phyloP scores from a whole-genome alignment of 2,888 invertebrate species.

The Lordiphosa andalusiaca region DNA sequence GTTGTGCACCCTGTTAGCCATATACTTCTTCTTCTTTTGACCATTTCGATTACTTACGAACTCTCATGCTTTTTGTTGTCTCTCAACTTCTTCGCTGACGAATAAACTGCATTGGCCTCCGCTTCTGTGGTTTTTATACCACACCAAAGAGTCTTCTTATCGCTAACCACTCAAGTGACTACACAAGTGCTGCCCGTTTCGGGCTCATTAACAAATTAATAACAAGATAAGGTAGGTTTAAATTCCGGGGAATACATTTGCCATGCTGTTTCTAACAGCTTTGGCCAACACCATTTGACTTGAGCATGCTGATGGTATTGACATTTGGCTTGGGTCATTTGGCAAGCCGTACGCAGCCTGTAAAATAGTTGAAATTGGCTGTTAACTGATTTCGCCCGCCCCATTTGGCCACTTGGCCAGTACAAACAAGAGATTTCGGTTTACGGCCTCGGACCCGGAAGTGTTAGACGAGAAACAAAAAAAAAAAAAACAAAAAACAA shows the following conservation, averaged over 20 bases:
- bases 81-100: conserved; percentile 24
- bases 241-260: too few species aligned
- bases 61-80: conserved; percentile 41
- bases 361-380: conserved; percentile 69
- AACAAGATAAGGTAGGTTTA: not conserved
- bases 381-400: conserved; percentile 63
- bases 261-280: too few species aligned
- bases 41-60: conserved; percentile 31
- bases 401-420: conserved; percentile 18
- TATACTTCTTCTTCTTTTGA: not conserved
- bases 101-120: conserved; percentile 3
- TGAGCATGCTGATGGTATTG: conserved; percentile 59
- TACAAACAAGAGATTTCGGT: conserved; percentile 43
- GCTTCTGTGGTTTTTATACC: conserved; percentile 15
- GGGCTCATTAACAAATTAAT: conserved; percentile 37
- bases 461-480: conserved; percentile 41
- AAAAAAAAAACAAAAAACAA: too few species aligned
- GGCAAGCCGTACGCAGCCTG: conserved; percentile 62
- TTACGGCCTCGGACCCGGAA: conserved; percentile 48
- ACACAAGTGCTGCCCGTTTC: conserved; percentile 4
- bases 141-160: conserved; percentile 26
- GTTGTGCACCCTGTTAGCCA: too few species aligned
- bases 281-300: conserved; percentile 1
- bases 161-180: conserved; percentile 16
- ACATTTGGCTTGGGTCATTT: conserved; percentile 69